Evolutionary conservation across 2,797 vertebrate species (phyloP).

Genomic region (Chromis chromis): DNA sequence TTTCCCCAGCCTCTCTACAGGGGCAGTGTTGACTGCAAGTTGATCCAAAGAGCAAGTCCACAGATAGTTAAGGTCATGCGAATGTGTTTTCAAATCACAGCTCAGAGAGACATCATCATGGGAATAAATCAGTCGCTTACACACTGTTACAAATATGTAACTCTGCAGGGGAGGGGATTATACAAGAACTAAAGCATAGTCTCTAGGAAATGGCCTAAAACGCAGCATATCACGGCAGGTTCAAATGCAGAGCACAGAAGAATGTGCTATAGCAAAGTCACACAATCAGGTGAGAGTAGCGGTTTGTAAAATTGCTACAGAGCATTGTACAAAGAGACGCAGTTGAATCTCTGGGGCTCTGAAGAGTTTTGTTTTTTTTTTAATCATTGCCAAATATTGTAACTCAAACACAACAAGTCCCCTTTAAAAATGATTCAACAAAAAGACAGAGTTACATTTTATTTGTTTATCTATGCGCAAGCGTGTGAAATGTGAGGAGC

Average conservation of each 20-base stretch:
- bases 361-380: constrained; percentile 38
- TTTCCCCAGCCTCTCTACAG: constrained; percentile 65
- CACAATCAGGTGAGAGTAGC: constrained; percentile 60
- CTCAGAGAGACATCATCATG: constrained; percentile 62
- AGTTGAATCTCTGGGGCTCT: constrained; percentile 46
- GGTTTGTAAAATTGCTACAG: constrained; percentile 62
- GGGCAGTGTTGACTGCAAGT: constrained; percentile 79
- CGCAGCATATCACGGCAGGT: constrained; percentile 34
- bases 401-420: constrained; percentile 57
- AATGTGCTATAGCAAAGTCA: constrained; percentile 43
- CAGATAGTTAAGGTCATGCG: constrained; percentile 69
- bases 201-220: constrained; percentile 50
- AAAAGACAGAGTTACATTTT: constrained; percentile 63
- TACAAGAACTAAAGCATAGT: constrained; percentile 52
- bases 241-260: constrained; percentile 65
- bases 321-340: constrained; percentile 30
- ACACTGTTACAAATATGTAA: constrained; percentile 66
- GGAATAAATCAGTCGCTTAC: constrained; percentile 70
- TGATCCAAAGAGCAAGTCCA: constrained; percentile 55
- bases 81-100: constrained; percentile 65
- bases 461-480: constrained; percentile 70
- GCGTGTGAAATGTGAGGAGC: constrained; percentile 61
- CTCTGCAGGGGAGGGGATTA: constrained; percentile 60
- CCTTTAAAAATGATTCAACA: constrained; percentile 69
- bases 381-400: constrained; percentile 51